Evolutionary conservation across 1,140 invertebrate genomes (phyloP).

Genomic region (Panagrolaimus sp.): DNA sequence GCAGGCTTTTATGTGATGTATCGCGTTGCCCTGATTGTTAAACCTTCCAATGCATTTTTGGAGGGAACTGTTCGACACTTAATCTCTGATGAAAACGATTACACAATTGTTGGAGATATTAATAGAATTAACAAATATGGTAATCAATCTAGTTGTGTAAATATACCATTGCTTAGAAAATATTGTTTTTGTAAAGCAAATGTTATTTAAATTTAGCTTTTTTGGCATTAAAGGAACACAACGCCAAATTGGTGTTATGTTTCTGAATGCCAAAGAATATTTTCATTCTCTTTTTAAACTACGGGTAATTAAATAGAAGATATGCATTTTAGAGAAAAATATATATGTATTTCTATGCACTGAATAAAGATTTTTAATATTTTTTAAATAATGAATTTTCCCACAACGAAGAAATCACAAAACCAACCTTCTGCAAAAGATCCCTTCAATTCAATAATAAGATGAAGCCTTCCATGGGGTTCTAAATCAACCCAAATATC

Average conservation of each 20-base stretch:
- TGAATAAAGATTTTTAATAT: conserved; percentile 8
- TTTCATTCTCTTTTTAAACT: background rate
- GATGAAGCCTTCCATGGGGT: conserved; percentile 85
- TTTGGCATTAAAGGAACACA: background rate
- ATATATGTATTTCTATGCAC: background rate
- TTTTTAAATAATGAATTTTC: conserved; percentile 3
- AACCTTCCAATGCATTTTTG: conserved; percentile 43
- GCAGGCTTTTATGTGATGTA: conserved; percentile 30
- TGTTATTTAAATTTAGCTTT: background rate
- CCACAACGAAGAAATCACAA: background rate
- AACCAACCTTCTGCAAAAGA: conserved; percentile 59
- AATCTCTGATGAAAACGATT: conserved; percentile 19
- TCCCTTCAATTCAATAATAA: conserved; percentile 75
- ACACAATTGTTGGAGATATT: conserved; percentile 44
- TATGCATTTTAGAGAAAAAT: background rate
- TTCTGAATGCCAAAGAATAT: background rate
- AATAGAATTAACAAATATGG: conserved; percentile 54
- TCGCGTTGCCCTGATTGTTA: conserved; percentile 32
- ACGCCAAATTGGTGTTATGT: too few relatives aligned
- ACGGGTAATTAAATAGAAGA: background rate
- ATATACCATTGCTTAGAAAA: conserved; percentile 41
- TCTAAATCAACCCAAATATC: conserved; percentile 98
- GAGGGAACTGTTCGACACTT: conserved; percentile 36
- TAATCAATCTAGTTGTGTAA: conserved; percentile 48
- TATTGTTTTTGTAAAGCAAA: conserved; percentile 47